A percentile compares a stretch with the other conserved stretches of the same genome.
Evolutionary conservation across 2,113 vertebrate species (phyloP).

Genomic region (Tapirus terrestris): DNA sequence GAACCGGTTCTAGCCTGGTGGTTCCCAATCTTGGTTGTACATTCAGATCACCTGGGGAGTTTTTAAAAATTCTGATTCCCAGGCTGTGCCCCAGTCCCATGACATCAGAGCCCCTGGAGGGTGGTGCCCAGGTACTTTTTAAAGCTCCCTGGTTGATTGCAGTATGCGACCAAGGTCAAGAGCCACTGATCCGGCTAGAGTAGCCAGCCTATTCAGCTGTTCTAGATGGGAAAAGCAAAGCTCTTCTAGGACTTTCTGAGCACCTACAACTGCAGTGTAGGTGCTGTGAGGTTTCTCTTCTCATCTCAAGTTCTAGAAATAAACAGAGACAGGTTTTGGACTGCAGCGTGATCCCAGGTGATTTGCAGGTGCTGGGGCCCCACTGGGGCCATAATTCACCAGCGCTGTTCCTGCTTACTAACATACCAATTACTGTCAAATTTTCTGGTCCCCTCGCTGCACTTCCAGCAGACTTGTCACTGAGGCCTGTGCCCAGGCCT

Average conservation of each 20-base stretch:
- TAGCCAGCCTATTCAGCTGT: rapidly evolving
- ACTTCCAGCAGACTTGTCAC: rapidly evolving
- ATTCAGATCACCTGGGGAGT: background rate
- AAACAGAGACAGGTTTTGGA: background rate
- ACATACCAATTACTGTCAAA: background rate
- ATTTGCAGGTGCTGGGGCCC: background rate
- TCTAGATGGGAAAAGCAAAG: background rate
- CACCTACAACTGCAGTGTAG: background rate
- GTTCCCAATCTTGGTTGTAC: background rate
- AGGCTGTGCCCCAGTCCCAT: background rate
- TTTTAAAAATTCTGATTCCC: background rate
- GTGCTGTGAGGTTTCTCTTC: background rate
- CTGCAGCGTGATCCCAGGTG: background rate
- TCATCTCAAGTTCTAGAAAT: background rate
- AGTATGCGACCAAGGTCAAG: background rate
- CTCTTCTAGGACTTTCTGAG: background rate
- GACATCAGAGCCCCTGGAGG: background rate
- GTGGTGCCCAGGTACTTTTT: background rate
- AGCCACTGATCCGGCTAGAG: background rate
- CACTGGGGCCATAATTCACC: background rate
- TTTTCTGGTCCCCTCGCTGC: background rate
- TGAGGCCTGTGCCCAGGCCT: background rate
- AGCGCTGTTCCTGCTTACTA: background rate
- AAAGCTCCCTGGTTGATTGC: background rate
- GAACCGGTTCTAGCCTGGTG: background rate